Base-by-base conservation (phyloP, 2,797 vertebrate genomes). In the Eulemur albifrons region DNA sequence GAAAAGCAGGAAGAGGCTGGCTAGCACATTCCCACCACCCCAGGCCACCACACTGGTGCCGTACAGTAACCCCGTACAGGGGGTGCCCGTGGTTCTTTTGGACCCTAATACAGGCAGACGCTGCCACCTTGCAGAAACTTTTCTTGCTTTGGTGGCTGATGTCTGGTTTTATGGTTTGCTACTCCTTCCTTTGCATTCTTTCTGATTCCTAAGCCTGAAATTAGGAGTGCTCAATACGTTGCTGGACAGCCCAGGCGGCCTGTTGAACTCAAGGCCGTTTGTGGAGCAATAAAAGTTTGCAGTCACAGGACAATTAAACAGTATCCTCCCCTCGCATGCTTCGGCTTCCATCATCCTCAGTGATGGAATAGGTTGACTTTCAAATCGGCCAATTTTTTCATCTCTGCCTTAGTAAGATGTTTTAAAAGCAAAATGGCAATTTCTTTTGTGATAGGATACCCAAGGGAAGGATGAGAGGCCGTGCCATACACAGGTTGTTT, bases 181-280 rank as follows among this genome's bases (percentile, higher is more conserved):
- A 23, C 45, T 50, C n/a, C 20, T 76, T 45, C 65, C 67, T 85
- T 77, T 84, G 20, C 9, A 15, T 7, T 1, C 70, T 90, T 59
- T 95, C 79, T 88, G 54, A 76, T 88, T 90, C 88, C 72, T 59
- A 32, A 92, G 80, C 50, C 67, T 88, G 45, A 61, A 65, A 72
- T 73, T 38, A 1, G 96, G 54, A 23, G 59, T 25, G 81, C 50
- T 32, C 10, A 8, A 14, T 32, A 3, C 0, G 0, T 43, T 13
- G 48, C 32, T 43, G 27, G 38, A 79, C 21, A 27, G n/a, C 25
- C 83, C 1, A 52, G 1, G 3, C 30, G 88, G 84, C 73, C n/a
- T 77, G 14, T 48, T 43, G 40, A 65, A 88, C 93, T 45, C 65
- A 25, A 54, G 77, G 73, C 48, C 18, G 54, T 38, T 21, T 25